Percentiles rank a stretch among this genome's conserved stretches.
These are phyloP conservation scores for Hyles vespertilio DNA, from an alignment of 1,140 invertebrate species.

Conservation along the genomic window DNA sequence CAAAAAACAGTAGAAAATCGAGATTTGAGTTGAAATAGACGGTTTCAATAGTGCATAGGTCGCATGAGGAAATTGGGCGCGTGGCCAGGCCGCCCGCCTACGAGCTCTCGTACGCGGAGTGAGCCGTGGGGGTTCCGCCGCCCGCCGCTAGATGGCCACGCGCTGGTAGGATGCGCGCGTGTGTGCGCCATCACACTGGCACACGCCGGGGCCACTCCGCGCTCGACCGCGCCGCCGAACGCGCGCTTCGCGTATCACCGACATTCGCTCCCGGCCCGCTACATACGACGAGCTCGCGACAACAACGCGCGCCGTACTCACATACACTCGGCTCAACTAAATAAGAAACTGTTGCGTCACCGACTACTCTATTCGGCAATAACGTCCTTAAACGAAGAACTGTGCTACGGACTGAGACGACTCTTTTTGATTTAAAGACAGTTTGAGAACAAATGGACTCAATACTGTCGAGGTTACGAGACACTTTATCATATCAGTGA, in stretches of 20 bases:
- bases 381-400: neutral
- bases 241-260: slow-evolving; percentile 51
- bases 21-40: neutral
- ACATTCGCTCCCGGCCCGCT: slow-evolving; percentile 17
- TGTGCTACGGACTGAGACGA: slow-evolving; percentile 4
- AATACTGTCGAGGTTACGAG: slow-evolving; percentile 36
- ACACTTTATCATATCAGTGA: slow-evolving; percentile 44
- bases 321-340: slow-evolving; percentile 19
- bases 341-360: slow-evolving; percentile 38
- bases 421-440: slow-evolving; percentile 11
- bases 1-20: too few species aligned
- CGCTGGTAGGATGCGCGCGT: slow-evolving; percentile 38
- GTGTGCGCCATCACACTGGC: slow-evolving; percentile 58
- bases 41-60: neutral
- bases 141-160: slow-evolving; percentile 59
- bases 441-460: slow-evolving; percentile 34
- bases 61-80: slow-evolving; percentile 26
- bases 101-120: slow-evolving; percentile 20
- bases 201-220: slow-evolving; percentile 60
- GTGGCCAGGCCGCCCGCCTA: slow-evolving; percentile 36
- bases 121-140: slow-evolving; percentile 37
- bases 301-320: slow-evolving; percentile 24
- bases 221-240: slow-evolving; percentile 64
- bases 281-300: slow-evolving; percentile 35
- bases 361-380: slow-evolving; percentile 1